These are phyloP conservation scores for Timandra comae DNA, from an alignment of 2,888 invertebrate genomes.

Conservation along the genomic window DNA sequence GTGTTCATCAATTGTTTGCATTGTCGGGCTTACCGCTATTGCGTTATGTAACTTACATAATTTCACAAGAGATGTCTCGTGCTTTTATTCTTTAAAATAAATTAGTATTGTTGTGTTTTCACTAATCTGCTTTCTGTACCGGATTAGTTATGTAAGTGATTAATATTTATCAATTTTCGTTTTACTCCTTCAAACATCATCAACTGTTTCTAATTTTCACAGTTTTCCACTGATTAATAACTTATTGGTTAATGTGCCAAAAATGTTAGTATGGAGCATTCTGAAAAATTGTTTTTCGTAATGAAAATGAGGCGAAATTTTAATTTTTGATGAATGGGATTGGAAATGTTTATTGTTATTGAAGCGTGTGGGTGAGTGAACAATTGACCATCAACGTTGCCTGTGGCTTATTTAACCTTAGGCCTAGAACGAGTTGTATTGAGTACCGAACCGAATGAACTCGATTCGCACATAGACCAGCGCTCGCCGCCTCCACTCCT, in stretches of 20 bases:
- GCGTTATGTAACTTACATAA: conserved; percentile 13
- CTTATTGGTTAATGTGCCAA: no score
- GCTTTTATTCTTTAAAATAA: neutral
- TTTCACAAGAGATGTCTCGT: conserved; percentile 4
- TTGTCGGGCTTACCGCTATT: conserved; percentile 4
- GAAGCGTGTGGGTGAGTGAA: conserved; percentile 38
- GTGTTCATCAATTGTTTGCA: conserved; percentile 17
- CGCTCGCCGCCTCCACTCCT: conserved; percentile 15
- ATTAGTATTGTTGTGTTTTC: neutral
- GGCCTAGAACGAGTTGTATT: conserved; percentile 18
- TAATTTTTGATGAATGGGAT: no score
- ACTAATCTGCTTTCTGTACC: conserved; percentile 20
- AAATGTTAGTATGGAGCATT: no score
- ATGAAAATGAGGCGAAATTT: no score
- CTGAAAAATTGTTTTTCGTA: no score
- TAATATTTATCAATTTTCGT: no score
- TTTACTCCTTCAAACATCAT: no score
- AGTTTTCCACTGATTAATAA: no score
- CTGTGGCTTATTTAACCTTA: conserved; percentile 24
- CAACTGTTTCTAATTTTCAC: no score
- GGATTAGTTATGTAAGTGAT: conserved; percentile 46
- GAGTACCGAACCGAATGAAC: conserved; percentile 42
- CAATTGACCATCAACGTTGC: conserved; percentile 18
- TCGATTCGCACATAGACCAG: conserved; percentile 45
- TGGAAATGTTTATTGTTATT: no score